Evolutionary conservation across 2,888 invertebrate species (phyloP), one percentile per base, ranked within the genome.

Genomic region (Synergus itoensis): DNA sequence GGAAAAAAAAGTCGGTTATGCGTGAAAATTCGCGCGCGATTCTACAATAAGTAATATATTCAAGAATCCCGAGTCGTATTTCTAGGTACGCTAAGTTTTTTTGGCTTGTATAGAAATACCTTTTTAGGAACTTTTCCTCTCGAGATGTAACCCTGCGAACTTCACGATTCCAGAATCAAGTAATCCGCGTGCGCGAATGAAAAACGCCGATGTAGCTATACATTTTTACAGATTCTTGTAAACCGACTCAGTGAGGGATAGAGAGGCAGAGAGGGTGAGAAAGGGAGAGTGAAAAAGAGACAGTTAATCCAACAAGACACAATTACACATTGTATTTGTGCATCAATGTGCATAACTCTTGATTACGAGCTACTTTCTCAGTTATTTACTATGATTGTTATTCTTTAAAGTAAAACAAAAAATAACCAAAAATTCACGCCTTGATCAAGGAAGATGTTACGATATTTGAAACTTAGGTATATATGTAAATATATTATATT

Each of bases 401-500:
- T 88, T 88, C 85, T 87, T 88, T 87, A 88, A 88, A 89, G 85
- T 88, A 89, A 85, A 79, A 81, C 83, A 87, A 80, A 84, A 84
- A 78, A 77, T 79, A 79, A 86, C 86, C 86, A 86, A 86, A 85
- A 85, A 88, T 85, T 84, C 84, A 85, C 82, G 83, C 81, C 84
- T 84, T 81, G 83, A 84, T 84, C 85, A 84, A 88, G 85, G 83
- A 85, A 84, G 85, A 87, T 87, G 88, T 90, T 89, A 88, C 82
- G 81, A 86, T 88, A 86, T 88, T 89, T 85, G 86, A 89, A 89
- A 84, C 88, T 88, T 91, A 90, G 89, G 85, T 89, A 90, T 89
- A 90, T 89, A 89, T 91, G 91, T 91, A 91, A 91, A 91, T 91
- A 91, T 91, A 88, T 87, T 86, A 88, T 88, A 90, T 91, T 91